Evolutionary conservation across 2,797 vertebrate genomes (phyloP), one percentile per base, ranked within the genome.

Genomic region (Mastacembelus armatus): DNA sequence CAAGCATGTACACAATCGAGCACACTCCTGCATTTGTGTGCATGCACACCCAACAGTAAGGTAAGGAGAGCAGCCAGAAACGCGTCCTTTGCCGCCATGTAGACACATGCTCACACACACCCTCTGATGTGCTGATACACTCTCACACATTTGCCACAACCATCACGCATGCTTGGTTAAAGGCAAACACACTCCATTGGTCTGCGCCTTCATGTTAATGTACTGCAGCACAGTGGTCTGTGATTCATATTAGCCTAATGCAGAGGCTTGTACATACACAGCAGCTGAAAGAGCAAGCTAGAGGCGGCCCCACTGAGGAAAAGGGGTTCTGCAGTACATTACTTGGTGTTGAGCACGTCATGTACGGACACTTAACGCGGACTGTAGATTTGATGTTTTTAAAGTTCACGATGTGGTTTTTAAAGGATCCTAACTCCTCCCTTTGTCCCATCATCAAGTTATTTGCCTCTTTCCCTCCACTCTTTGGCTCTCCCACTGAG

Each of bases 171-270:
- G 84, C 81, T 74, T 79, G 54, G 74, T 81, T 72, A 74, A 66
- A 81, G 66, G 71, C 80, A 78, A 78, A 86, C 71, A 73, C 80
- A 69, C 71, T 47, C 66, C 68, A 74, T 78, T 74, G 78, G 76
- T 83, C 21, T 65, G 54, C 55, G 47, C 83, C 71, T 67, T 80
- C 78, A 77, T 70, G 66, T 73, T 85, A 86, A 89, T 80, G 86
- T 32, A 74, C 88, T 89, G 89, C 87, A 86, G 88, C 80, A 74
- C 29, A 16, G 80, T 55, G 73, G 50, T 75, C 77, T 83, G 83
- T 65, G 77, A 71, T 85, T 88, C 80, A 77, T 74, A 74, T 86
- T 88, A 83, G 79, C 75, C 51, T 80, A 86, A 86, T 85, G 87
- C 86, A 74, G 85, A 77, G 74, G 66, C 80, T 84, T 14, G 35